Percentiles rank a stretch among this genome's conserved stretches.
phyloP scores from a whole-genome alignment of 2,888 invertebrate species.

The Apamea monoglypha region DNA sequence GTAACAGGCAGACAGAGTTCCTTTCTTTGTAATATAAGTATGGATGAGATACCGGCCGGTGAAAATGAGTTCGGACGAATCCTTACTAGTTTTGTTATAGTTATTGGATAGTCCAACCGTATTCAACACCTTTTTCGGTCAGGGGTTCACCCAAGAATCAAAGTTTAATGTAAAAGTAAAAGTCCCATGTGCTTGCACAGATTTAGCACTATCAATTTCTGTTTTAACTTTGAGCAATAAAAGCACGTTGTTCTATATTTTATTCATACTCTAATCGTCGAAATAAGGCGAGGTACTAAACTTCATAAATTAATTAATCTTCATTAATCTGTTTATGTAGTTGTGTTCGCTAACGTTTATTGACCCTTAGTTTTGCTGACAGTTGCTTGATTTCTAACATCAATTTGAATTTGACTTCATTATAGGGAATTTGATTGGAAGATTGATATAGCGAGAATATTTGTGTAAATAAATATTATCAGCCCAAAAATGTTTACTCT shows the following conservation, averaged over 20 bases:
- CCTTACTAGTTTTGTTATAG: not conserved
- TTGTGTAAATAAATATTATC: constrained; percentile 18
- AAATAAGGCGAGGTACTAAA: constrained; percentile 46
- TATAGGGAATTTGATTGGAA: constrained; percentile 14
- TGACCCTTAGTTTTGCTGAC: constrained; percentile 57
- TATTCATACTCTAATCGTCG: constrained; percentile 22
- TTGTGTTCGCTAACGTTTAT: constrained; percentile 55
- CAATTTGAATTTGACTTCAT: constrained; percentile 52
- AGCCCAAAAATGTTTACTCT: not conserved
- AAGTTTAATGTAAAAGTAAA: not conserved
- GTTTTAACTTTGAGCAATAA: not conserved
- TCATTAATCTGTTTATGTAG: constrained; percentile 65
- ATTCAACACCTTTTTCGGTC: not conserved
- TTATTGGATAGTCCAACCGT: not conserved
- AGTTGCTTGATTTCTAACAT: constrained; percentile 49
- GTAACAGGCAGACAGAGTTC: not conserved
- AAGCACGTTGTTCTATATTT: not conserved
- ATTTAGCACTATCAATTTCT: not conserved
- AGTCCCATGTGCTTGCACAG: not conserved
- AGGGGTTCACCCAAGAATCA: not conserved
- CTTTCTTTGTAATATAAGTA: not conserved
- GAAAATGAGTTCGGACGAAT: not conserved
- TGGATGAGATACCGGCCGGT: not conserved
- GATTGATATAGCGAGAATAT: constrained; percentile 3
- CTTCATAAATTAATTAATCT: constrained; percentile 60